Base-by-base conservation (phyloP, 2,797 vertebrate genomes). In the Siniperca obscura region DNA sequence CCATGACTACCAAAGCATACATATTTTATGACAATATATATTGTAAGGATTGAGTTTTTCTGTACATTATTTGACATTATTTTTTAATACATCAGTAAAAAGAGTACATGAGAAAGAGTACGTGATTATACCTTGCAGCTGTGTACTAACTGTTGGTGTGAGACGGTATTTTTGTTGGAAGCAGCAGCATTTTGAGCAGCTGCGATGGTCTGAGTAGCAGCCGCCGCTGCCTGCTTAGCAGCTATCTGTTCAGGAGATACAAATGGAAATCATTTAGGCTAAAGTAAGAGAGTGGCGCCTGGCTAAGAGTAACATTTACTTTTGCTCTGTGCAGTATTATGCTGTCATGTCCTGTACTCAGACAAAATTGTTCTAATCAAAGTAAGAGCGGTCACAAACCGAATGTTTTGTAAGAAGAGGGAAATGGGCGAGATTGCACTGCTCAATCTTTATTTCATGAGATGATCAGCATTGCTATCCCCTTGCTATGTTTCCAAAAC, bases 191-290 rank as follows among this genome's bases (percentile, higher is more conserved):
- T 99, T 94, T 99, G 98, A 42, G 98, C 98, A 74, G 98, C 98
- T 8, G 98, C 98, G 1, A 99, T 99, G 72, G 98, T 99, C 92
- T 99, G 98, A 0, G 98, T 99, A 22, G 98, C 97, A 5, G 98
- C 97, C 5, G 98, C 98, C 0, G 98, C 98, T 1, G 98, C 98
- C 91, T 99, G 98, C 84, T 99, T 99, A 19, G 98, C 98, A 19
- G 98, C 98, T 72, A 98, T 96, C 98, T 99, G 90, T 89, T 87
- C 40, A 84, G 69, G 65, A 83, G 78, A 91, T n/a, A 80, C 60
- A 87, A 86, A 91, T 57, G 44, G n/a, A 88, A 83, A 84, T 69
- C 62, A 73, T 81, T 87, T 79, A 76, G 50, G 59, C 22, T 74
- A 7, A 72, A 86, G 67, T 44, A 74, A 74, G 59, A 83, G 55